Percentiles rank a stretch among this genome's conserved stretches.
Evolutionary conservation across 2,888 invertebrate species (phyloP).

Genomic region (Drosophila seclusa): DNA sequence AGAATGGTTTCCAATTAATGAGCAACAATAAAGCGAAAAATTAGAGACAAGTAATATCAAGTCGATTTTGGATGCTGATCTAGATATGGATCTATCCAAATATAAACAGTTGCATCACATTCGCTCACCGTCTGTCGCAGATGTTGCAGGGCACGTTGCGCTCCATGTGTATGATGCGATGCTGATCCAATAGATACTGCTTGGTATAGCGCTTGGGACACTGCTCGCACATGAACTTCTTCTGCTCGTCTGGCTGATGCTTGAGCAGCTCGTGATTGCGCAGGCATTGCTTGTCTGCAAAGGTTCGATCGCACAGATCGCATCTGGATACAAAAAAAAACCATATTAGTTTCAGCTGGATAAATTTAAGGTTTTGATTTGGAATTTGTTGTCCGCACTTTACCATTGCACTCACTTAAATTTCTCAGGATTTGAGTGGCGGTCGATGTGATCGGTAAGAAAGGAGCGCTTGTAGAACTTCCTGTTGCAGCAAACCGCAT

Average conservation of each 20-base stretch:
- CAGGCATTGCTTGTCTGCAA: conserved; percentile 82
- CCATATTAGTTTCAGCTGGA: not conserved
- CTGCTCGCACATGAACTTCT: conserved; percentile 81
- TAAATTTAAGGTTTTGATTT: not conserved
- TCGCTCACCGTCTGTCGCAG: conserved; percentile 80
- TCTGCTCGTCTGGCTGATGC: conserved; percentile 83
- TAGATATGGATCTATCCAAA: not conserved
- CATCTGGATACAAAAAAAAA: conserved; percentile 56
- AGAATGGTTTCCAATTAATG: not conserved
- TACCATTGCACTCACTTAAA: conserved; percentile 78
- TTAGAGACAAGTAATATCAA: not conserved
- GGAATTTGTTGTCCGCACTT: conserved; percentile 30
- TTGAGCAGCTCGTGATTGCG: conserved; percentile 83
- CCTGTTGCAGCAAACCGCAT: conserved; percentile 82
- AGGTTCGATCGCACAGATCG: conserved; percentile 72
- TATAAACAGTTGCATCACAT: conserved; percentile 24
- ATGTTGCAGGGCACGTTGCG: conserved; percentile 79
- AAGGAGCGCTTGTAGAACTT: conserved; percentile 83
- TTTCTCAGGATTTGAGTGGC: conserved; percentile 83
- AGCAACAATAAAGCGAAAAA: not conserved
- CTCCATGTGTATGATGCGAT: conserved; percentile 75
- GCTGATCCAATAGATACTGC: conserved; percentile 82
- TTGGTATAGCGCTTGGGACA: conserved; percentile 83
- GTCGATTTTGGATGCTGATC: not conserved
- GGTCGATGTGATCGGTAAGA: conserved; percentile 83